Base-by-base conservation (phyloP, 2,797 vertebrate species). In the Stomatorhinus walkeri region DNA sequence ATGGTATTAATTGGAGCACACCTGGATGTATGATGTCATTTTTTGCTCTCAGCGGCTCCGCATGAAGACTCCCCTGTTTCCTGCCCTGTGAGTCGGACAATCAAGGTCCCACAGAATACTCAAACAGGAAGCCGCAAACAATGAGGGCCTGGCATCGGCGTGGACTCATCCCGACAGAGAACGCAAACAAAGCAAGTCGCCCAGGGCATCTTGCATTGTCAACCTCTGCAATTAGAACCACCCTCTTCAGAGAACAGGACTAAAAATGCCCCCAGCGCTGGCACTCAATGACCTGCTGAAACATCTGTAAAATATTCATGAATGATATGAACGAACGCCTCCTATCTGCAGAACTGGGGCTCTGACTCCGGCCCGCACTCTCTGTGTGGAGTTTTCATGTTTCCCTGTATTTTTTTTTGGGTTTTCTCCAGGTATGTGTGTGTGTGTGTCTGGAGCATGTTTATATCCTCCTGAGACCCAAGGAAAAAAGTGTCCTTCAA, bases 101-200 rank as follows among this genome's bases (percentile, higher is more conserved):
- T 81, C 36, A 1, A 81, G 76, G 40, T 19, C 6, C 76, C 76
- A 9, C 19, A 81, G 19, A 81, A 81, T 81, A 89, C 91, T 92
- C 91, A 93, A 90, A 91, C 92, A 94, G 94, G 94, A 96, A 96
- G 93, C 90, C 22, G 61, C 83, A 52, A 87, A 90, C 88, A 91
- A 91, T 89, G 89, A 88, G 89, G 89, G 89, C 89, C 81, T 32
- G 56, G 40, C 81, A 14, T 64, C 79, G 52, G 64, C 22, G 46
- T 90, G 49, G 1, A 87, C 48, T 83, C 79, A 89, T 91, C 85
- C 83, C 24, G 87, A 89, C 89, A 56, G 89, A 90, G 19, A 43
- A 56, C n/a, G 36, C 76, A 81, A 81, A 83, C 88, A 83, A 56
- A 54, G 24, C 19, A 28, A 6, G 51, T 40, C 72, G 54, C 46